Evolutionary conservation across 2,797 vertebrate species (phyloP), one percentile per base, ranked within the genome.

Genomic region (Podarcis siculus): DNA sequence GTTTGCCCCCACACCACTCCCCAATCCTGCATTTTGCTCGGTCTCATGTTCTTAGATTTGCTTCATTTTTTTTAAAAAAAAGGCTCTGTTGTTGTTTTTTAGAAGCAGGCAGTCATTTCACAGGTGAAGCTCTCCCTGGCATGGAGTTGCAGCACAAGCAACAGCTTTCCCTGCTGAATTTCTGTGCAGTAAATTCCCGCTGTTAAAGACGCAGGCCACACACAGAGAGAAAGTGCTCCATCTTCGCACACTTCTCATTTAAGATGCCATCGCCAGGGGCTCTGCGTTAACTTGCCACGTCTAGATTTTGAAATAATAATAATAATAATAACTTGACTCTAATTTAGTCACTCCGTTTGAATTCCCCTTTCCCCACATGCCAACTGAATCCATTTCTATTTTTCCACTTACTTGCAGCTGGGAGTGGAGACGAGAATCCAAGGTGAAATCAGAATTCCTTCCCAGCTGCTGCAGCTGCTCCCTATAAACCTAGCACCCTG

Each of bases 351-450:
- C 7, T 8, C 12, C 3, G 32, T 21, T 27, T 10, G 35, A 35
- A 39, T 10, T 37, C 39, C 39, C 4, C 15, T 75, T n/a, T 7
- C 2, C 12, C 25, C 10, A 5, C 15, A 13, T 55, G 15, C 25
- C 39, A 75, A 42, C 4, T 13, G 8, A 32, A 67, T 9, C 39
- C 27, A 8, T 5, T 4, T 55, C 67, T 37, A 23, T 2, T 15
- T 9, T 25, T 23, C 49, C 61, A 86, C 83, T 86, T 89, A 89
- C 88, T 37, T 82, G 83, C 49, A 27, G 32, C 61, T 39, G 32
- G 17, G 15, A 81, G 17, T 23, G 23, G 58, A 77, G 71, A 37
- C 17, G 25, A 39, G 32, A 61, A 2, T 30, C 39, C 58, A 23
- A 30, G 8, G 3, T 2, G 15, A 4, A 39, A 25, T 23, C 9